Evolutionary conservation across 2,797 vertebrate genomes (phyloP).

Genomic region (Carapus acus): DNA sequence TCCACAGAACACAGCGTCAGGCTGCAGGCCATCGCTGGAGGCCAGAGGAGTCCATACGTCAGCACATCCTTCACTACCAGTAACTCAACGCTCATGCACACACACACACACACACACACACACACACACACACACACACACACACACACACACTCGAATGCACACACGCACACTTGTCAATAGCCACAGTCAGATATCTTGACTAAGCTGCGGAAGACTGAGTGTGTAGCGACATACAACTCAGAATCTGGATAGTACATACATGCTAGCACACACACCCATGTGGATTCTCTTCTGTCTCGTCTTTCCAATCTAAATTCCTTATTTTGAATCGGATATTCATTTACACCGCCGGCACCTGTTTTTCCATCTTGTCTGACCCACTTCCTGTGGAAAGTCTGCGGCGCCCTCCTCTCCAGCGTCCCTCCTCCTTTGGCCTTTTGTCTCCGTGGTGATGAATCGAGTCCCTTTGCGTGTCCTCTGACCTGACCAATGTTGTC

Average conservation of each 20-base stretch:
- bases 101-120: constrained; percentile 1
- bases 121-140: not conserved
- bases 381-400: constrained; percentile 13
- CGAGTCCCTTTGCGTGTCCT: too few species aligned
- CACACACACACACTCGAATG: not conserved
- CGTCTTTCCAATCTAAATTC: constrained; percentile 9
- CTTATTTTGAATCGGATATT: constrained; percentile 25
- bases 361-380: constrained; percentile 25
- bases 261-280: not conserved
- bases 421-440: not conserved
- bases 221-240: constrained; percentile 1
- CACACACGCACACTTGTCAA: not conserved
- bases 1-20: constrained; percentile 78
- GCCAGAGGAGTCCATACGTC: constrained; percentile 72
- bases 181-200: not conserved
- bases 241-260: not conserved
- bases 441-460: too few species aligned
- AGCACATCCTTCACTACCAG: constrained; percentile 80
- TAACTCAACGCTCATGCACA: constrained; percentile 52
- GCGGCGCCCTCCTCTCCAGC: not conserved
- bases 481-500: constrained; percentile 6
- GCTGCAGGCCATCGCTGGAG: constrained; percentile 75
- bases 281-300: not conserved
- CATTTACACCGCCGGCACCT: constrained; percentile 28
- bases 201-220: not conserved